A percentile compares a stretch with the other conserved stretches of the same genome.
phyloP scores from a whole-genome alignment of 2,888 invertebrate genomes.

The Pycnomerus fuliginosus region DNA sequence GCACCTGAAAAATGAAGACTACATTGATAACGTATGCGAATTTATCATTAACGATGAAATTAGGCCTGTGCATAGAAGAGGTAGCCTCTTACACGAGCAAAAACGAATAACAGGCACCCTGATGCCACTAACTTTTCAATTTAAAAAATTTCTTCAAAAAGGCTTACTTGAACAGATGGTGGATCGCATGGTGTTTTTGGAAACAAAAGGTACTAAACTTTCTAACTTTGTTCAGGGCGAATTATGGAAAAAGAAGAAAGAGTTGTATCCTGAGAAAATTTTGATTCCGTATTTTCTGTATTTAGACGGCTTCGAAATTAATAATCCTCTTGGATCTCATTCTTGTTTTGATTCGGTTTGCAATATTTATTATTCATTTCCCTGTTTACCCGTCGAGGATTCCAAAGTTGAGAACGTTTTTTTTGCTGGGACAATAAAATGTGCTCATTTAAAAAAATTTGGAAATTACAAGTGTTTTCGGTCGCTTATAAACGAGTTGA shows the following conservation, averaged over 20 bases:
- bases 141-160: background rate
- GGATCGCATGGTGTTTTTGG: background rate
- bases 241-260: slow-evolving; percentile 30
- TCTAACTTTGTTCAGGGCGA: slow-evolving; percentile 30
- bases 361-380: slow-evolving; percentile 32
- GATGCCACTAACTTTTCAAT: slow-evolving; percentile 1
- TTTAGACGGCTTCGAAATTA: slow-evolving; percentile 35
- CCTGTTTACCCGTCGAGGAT: slow-evolving; percentile 26
- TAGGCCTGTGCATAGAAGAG: background rate
- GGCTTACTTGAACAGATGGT: background rate
- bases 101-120: background rate
- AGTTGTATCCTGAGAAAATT: slow-evolving; percentile 27
- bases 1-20: background rate
- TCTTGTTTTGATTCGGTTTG: slow-evolving; percentile 27
- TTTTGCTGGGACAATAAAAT: slow-evolving; percentile 27
- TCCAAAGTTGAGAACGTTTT: slow-evolving; percentile 30
- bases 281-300: slow-evolving; percentile 29
- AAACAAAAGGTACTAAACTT: slow-evolving; percentile 5
- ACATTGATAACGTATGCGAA: background rate
- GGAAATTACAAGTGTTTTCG: slow-evolving; percentile 25
- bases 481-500: slow-evolving; percentile 21
- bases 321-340: slow-evolving; percentile 33
- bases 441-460: slow-evolving; percentile 26
- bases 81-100: background rate
- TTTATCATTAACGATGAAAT: background rate